Percentiles rank a stretch among this genome's conserved stretches.
Conservation (phyloP, 2,888 invertebrate species). For the Anticlea derivata region DNA sequence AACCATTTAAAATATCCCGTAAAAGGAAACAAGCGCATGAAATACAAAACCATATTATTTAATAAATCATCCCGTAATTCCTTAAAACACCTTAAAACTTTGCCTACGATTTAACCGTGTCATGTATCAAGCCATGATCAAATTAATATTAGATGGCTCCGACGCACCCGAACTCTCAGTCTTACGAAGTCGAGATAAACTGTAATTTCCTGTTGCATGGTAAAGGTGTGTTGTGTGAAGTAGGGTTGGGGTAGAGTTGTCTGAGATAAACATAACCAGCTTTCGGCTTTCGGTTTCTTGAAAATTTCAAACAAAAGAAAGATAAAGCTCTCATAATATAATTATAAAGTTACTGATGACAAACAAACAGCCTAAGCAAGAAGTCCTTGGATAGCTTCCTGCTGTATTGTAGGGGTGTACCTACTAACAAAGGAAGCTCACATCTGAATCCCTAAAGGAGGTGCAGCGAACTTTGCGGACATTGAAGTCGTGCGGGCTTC, state of each 20-base stretch:
- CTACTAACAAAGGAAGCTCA: too few relatives aligned
- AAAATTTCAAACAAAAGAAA: too few relatives aligned
- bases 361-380: too few relatives aligned
- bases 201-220: slow-evolving; percentile 17
- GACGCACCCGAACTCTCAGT: slow-evolving; percentile 16
- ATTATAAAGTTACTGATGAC: too few relatives aligned
- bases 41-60: slow-evolving; percentile 3
- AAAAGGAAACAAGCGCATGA: not conserved
- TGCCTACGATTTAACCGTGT: slow-evolving; percentile 22
- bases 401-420: too few relatives aligned
- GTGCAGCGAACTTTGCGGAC: too few relatives aligned
- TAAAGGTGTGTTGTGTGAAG: slow-evolving; percentile 26
- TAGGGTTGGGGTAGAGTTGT: slow-evolving; percentile 12
- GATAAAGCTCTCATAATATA: too few relatives aligned
- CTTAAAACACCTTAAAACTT: slow-evolving; percentile 17
- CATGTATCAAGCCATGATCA: slow-evolving; percentile 25
- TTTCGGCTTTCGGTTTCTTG: too few relatives aligned
- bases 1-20: not conserved
- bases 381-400: too few relatives aligned
- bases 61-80: not conserved
- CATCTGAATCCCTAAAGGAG: too few relatives aligned
- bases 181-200: slow-evolving; percentile 19
- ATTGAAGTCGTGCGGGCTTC: too few relatives aligned
- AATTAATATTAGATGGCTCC: slow-evolving; percentile 34
- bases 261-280: not conserved